phyloP scores from a whole-genome alignment of 37 sponge, comb jelly and placozoan species.

The Petrosia ficiformis region DNA sequence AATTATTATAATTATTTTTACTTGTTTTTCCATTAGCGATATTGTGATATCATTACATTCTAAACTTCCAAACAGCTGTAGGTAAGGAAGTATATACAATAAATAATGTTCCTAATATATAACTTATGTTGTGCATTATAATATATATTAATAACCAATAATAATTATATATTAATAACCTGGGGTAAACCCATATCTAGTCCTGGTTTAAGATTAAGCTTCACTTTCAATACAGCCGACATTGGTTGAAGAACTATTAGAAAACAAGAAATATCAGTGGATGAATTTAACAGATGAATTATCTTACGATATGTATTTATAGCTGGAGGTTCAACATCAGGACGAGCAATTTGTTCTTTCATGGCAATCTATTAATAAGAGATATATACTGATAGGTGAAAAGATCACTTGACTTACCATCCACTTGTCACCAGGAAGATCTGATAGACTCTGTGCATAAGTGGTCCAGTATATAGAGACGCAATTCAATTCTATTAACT shows the following conservation, averaged over 20 bases:
- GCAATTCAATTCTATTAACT: conserved; percentile 74
- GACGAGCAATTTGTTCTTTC: conserved; percentile 49
- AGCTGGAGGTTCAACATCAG: conserved; percentile 24
- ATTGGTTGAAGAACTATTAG: conserved; percentile 53
- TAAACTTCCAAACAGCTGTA: conserved; percentile 42
- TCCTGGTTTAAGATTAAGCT: conserved; percentile 50
- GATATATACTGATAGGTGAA: background rate
- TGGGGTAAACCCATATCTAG: conserved; percentile 43
- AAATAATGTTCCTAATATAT: background rate
- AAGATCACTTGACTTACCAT: conserved; percentile 16
- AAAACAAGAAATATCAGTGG: background rate
- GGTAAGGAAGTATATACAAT: too few species aligned
- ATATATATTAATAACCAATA: background rate
- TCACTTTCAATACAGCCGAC: conserved; percentile 51
- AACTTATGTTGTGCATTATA: background rate
- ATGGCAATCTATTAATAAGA: conserved; percentile 28
- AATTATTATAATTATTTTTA: background rate
- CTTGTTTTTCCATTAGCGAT: conserved; percentile 48
- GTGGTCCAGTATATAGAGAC: conserved; percentile 60
- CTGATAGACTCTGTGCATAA: conserved; percentile 6
- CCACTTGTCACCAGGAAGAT: conserved; percentile 17
- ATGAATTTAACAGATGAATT: background rate
- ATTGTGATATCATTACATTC: conserved; percentile 49
- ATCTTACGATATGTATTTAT: conserved; percentile 45
- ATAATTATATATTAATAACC: conserved; percentile 16